Base-by-base conservation (phyloP, 2,113 vertebrate species). In the Nanorana parkeri region DNA sequence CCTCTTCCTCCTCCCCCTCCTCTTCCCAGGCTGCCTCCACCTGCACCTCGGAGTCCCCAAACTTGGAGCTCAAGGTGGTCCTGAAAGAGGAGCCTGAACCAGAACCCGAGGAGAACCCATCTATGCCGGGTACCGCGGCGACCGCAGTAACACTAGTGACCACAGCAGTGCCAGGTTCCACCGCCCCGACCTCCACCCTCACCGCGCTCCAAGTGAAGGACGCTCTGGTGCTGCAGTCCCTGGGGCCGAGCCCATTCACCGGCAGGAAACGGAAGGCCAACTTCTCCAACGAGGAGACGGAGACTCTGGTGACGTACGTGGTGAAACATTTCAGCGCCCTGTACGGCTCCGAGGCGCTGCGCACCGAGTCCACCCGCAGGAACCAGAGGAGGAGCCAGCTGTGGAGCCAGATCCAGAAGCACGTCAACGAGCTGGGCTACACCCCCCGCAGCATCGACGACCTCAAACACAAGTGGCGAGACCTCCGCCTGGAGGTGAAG, bases 381-480 rank as follows among this genome's bases (percentile, higher is more conserved):
- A 87, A 86, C 28, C 87, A 86, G 63, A 88, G 88, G 28, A 56
- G 86, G 47, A 87, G 85, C 23, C 87, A 87, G 52, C 85, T 84
- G 51, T 85, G 84, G 88, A 86, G 77, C 10, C 91, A 86, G 17
- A 85, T 92, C 84, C 60, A 93, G 86, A 90, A 82, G 83, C 20
- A 86, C 6, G 89, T 92, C 81, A 92, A 92, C 84, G 90, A 90
- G 72, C 85, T 92, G 74, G 89, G 91, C 68, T 92, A 91, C 85
- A 92, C 91, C 0, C 90, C 90, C 2, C 89, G 89, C 86, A 91
- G 89, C 85, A 88, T 92, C n/a, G 90, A 92, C 60, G 91, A 92
- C 78, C 89, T 92, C 77, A 92, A 92, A 83, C 91, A 92, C 86
- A 92, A 92, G 86, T 92, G 91, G 91, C 85, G 90, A 0, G 91